phyloP scores from a whole-genome alignment of 2,797 vertebrate species.

The Lycodopsis pacificus region DNA sequence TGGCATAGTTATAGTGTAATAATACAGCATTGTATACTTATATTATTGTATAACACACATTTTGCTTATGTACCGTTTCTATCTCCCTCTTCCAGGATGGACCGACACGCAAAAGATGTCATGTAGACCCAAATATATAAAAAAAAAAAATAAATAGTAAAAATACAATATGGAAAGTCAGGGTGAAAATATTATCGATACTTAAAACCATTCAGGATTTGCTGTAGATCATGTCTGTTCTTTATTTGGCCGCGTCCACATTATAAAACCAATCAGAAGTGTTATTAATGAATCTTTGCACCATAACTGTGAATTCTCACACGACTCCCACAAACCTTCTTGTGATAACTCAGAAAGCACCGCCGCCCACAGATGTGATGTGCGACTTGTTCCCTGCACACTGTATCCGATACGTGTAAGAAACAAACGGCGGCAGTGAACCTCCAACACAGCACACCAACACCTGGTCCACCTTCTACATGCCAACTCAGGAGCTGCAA shows the following conservation, averaged over 20 bases:
- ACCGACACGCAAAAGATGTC: neutral
- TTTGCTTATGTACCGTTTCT: neutral
- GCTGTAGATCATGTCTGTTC: neutral
- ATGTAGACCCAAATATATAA: too few species aligned
- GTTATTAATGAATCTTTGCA: slow-evolving; percentile 54
- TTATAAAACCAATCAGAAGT: slow-evolving; percentile 30
- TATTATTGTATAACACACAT: neutral
- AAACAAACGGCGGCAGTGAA: slow-evolving; percentile 21
- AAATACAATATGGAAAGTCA: neutral
- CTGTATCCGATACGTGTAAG: slow-evolving; percentile 15
- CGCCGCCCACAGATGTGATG: slow-evolving; percentile 46
- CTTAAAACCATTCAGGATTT: slow-evolving; percentile 5
- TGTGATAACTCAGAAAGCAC: slow-evolving; percentile 37
- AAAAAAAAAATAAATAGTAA: neutral
- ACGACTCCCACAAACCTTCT: slow-evolving; percentile 64
- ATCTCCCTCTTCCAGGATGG: neutral
- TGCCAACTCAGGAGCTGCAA: slow-evolving; percentile 10
- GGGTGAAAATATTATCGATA: neutral
- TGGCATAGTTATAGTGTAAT: slow-evolving; percentile 3
- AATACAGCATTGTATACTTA: neutral
- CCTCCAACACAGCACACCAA: slow-evolving; percentile 22
- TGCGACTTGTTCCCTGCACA: slow-evolving; percentile 22
- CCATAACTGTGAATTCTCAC: slow-evolving; percentile 72
- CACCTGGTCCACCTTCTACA: slow-evolving; percentile 34
- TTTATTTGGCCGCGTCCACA: slow-evolving; percentile 11